Base-by-base conservation (phyloP, 1,140 invertebrate genomes). In the Dufourea novaeangliae region DNA sequence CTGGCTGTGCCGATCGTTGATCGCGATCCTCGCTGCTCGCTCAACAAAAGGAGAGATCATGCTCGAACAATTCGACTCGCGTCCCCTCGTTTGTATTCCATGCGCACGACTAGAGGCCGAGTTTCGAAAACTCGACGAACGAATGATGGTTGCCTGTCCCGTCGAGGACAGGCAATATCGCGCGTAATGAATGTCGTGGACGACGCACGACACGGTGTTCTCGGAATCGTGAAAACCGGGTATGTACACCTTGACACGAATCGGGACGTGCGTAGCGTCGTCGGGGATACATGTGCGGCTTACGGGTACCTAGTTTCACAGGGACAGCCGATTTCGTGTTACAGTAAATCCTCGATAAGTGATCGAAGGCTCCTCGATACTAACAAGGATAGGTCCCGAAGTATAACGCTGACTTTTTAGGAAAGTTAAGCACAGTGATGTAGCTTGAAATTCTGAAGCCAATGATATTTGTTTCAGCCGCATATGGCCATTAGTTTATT, bases 161-260 rank as follows among this genome's bases (percentile, higher is more conserved):
- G 29, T 59, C 17, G 56, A 59, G 10, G 6, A 3, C 17, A 7
- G 7, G 27, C 11, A 25, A 25, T 66, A 46, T 70, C n/a, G 41
- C n/a, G 66, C 7, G n/a, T 17, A 44, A 59, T 8, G 27, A 22
- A 17, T 29, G n/a, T 27, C 32, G 39, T 22, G 0, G 22, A 17
- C 4, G 62, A 46, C 39, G 25, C 12, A 17, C 34, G 37, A n/a
- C n/a, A n/a, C n/a, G n/a, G n/a, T n/a, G n/a, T n/a, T n/a, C 44
- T 1, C 7, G 14, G 57, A 34, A 56, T 62, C 50, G 62, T 56
- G 39, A 52, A 77, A 77, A 77, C 39, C 37, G 52, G n/a, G n/a
- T n/a, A n/a, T 62, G 68, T 62, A 32, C 20, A n/a, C 80, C 80
- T 82, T 82, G 80, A 80, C 80, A 82, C 61, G 62, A 27, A 70